Percentiles rank a stretch among this genome's conserved stretches.
Evolutionary conservation across 2,888 invertebrate species (phyloP).

Genomic region (Callosobruchus maculatus): DNA sequence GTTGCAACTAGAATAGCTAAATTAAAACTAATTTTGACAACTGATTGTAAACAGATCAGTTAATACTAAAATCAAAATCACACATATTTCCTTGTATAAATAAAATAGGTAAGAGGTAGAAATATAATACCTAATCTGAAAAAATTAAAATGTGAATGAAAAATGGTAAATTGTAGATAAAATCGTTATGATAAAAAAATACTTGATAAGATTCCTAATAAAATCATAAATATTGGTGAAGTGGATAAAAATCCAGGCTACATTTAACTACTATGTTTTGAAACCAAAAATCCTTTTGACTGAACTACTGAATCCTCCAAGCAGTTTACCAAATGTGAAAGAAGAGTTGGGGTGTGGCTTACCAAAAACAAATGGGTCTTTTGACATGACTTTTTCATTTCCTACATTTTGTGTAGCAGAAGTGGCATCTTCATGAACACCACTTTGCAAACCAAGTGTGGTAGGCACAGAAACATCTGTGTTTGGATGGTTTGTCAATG

Average conservation of each 20-base stretch:
- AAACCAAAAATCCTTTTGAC: slow-evolving; percentile 31
- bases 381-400: slow-evolving; percentile 3
- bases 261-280: slow-evolving; percentile 12
- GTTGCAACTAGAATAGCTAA: too few relatives aligned
- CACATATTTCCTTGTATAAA: too few relatives aligned
- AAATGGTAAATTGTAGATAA: background rate
- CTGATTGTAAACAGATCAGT: too few relatives aligned
- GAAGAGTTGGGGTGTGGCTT: slow-evolving; percentile 18
- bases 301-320: slow-evolving; percentile 27
- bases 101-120: background rate
- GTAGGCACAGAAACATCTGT: background rate
- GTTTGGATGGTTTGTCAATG: background rate
- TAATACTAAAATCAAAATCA: too few relatives aligned
- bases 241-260: background rate
- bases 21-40: too few relatives aligned
- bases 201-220: background rate
- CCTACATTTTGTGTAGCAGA: background rate
- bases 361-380: slow-evolving; percentile 30
- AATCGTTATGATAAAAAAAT: background rate
- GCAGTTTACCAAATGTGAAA: slow-evolving; percentile 26
- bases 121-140: background rate
- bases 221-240: background rate
- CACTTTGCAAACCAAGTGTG: background rate
- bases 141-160: background rate
- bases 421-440: background rate